Evolutionary conservation across 2,888 invertebrate species (phyloP), one percentile per base, ranked within the genome.

Genomic region (Callyntrura guangdongensis): DNA sequence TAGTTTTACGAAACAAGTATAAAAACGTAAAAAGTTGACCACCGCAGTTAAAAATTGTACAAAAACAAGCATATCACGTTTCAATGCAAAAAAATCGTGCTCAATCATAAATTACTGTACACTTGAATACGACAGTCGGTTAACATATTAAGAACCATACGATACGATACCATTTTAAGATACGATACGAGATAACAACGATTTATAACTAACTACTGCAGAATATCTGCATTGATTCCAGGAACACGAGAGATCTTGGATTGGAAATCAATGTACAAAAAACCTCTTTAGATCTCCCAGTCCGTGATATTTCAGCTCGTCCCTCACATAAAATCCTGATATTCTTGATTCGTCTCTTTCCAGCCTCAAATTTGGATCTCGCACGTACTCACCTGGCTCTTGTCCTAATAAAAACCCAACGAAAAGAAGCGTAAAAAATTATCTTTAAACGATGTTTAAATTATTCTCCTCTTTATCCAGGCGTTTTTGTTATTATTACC

Each of bases 271-370:
- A 99, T 96, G 67, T 96, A 96, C 0, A 97, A 95, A 0, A 96
- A 96, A 2, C 99, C 99, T 85, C 99, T 96, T 95, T 99, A n/a
- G 98, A 14, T 95, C 95, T 9, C 96, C 96, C 94, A 98, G 97
- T 0, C 98, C 99, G 94, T 99, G 99, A 95, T 99, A 99, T 94
- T 99, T 99, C 64, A 99, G 95, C 95, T 99, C 98, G 94, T 99
- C 99, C 0, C 96, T 96, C 85, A 97, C 96, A 95, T 99, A 99
- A 95, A 98, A 99, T 94, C 98, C 97, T 69, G 96, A 96, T 0
- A 97, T 96, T 0, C 96, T 95, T 0, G 97, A 96, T 56, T 96
- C 95, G 14, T 96, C 96, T 86, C 96, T 96, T 95, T 97, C 97
- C 53, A 97, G 94, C 0, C 97, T 98, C 47, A 97, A 97, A 72